These are phyloP conservation scores for Astropecten irregularis DNA, from an alignment of 53 echinoderm and acorn worm species.

Conservation along the genomic window DNA sequence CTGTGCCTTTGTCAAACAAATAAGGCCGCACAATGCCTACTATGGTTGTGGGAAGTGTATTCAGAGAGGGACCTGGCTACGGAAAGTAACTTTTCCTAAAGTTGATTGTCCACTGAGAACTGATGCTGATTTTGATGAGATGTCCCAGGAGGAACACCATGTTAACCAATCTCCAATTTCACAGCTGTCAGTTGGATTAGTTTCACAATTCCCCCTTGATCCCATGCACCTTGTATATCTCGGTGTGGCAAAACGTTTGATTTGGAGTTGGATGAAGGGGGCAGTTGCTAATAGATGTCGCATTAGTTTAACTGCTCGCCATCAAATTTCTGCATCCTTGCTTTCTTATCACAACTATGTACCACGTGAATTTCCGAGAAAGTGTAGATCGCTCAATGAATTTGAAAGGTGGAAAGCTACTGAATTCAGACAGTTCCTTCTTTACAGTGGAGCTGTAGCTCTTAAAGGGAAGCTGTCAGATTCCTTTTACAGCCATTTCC, in stretches of 20 bases:
- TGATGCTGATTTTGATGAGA: slow-evolving; percentile 37
- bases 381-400: slow-evolving; percentile 17
- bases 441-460: slow-evolving; percentile 46
- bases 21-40: slow-evolving; percentile 54
- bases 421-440: slow-evolving; percentile 50
- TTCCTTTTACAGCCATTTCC: slow-evolving; percentile 10
- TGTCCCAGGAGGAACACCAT: slow-evolving; percentile 60
- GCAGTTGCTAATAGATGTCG: slow-evolving; percentile 48
- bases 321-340: slow-evolving; percentile 32
- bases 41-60: slow-evolving; percentile 60
- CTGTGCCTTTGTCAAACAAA: slow-evolving; percentile 55
- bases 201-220: slow-evolving; percentile 55
- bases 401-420: slow-evolving; percentile 69
- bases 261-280: slow-evolving; percentile 66
- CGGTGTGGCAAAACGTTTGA: slow-evolving; percentile 58
- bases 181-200: slow-evolving; percentile 46
- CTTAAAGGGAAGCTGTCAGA: slow-evolving; percentile 26
- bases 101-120: slow-evolving; percentile 34
- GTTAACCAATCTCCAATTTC: slow-evolving; percentile 37
- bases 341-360: slow-evolving; percentile 48
- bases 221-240: slow-evolving; percentile 71
- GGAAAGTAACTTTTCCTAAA: slow-evolving; percentile 51
- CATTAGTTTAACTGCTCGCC: slow-evolving; percentile 30
- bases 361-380: slow-evolving; percentile 29
- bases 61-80: slow-evolving; percentile 41